A percentile compares a stretch with the other conserved stretches of the same genome.
phyloP scores from a whole-genome alignment of 2,888 invertebrate genomes.

The Philonicus albiceps region DNA sequence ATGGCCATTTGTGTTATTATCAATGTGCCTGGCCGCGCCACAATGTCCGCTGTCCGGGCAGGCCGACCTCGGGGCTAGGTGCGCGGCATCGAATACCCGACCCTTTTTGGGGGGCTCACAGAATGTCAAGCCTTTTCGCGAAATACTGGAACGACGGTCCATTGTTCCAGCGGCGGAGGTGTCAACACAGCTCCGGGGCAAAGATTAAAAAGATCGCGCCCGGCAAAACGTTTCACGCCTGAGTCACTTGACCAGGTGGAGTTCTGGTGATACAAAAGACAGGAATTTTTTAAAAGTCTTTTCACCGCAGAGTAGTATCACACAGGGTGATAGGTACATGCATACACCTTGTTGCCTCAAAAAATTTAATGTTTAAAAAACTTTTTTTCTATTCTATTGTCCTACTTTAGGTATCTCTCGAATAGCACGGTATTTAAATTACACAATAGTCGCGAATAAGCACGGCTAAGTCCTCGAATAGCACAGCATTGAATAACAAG shows the following conservation, averaged over 20 bases:
- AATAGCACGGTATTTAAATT: too few species aligned
- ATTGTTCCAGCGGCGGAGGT: not conserved
- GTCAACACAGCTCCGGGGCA: not conserved
- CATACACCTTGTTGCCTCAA: not conserved
- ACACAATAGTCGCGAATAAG: too few species aligned
- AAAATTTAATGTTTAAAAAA: not conserved
- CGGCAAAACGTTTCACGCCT: not conserved
- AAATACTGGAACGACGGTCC: not conserved
- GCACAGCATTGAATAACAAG: too few species aligned
- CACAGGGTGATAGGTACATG: not conserved
- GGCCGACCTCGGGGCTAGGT: not conserved
- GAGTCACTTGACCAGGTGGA: not conserved
- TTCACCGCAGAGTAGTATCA: not conserved
- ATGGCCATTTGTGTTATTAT: slow-evolving; percentile 36
- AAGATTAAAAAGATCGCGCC: not conserved
- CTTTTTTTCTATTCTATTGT: not conserved
- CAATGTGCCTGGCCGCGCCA: not conserved
- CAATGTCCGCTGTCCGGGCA: not conserved
- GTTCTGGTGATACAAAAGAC: not conserved
- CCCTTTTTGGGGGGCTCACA: not conserved
- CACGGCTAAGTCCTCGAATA: too few species aligned
- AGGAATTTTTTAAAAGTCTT: not conserved
- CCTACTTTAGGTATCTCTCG: too few species aligned
- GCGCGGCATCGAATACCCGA: not conserved
- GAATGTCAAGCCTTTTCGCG: not conserved